phyloP scores from a whole-genome alignment of 2,797 vertebrate species.

The Argentina silus region DNA sequence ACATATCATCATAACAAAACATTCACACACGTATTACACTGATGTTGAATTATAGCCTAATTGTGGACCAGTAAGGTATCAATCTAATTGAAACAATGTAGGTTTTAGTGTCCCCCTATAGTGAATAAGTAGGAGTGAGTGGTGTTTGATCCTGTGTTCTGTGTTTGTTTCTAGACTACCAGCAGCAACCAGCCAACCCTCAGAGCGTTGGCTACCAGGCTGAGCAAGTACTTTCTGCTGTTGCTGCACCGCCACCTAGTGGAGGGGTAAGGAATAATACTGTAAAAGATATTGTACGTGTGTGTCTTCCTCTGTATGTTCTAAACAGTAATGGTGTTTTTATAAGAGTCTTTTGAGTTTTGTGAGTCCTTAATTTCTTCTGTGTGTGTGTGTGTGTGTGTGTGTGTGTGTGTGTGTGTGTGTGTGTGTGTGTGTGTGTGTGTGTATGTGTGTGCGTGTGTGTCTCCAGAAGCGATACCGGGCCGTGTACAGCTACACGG shows the following conservation, averaged over 20 bases:
- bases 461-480: slow-evolving; percentile 84
- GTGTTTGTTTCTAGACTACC: slow-evolving; percentile 41
- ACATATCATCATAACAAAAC: neutral
- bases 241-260: slow-evolving; percentile 65
- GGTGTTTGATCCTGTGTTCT: neutral
- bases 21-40: neutral
- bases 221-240: slow-evolving; percentile 52
- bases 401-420: neutral
- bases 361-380: neutral
- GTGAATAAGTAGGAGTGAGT: neutral
- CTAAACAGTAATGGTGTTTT: neutral
- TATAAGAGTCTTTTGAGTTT: neutral
- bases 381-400: neutral
- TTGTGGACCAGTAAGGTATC: no score
- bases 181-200: slow-evolving; percentile 51
- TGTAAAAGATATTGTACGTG: neutral
- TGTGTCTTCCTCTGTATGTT: neutral
- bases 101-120: no score
- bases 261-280: slow-evolving; percentile 65
- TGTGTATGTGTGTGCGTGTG: neutral
- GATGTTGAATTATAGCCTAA: no score
- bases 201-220: slow-evolving; percentile 54
- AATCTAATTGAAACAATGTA: no score
- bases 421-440: neutral
- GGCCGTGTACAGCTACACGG: slow-evolving; percentile 90